Evolutionary conservation across 1,140 invertebrate species (phyloP), one percentile per base, ranked within the genome.

Genomic region (Mesaphorura yosii): DNA sequence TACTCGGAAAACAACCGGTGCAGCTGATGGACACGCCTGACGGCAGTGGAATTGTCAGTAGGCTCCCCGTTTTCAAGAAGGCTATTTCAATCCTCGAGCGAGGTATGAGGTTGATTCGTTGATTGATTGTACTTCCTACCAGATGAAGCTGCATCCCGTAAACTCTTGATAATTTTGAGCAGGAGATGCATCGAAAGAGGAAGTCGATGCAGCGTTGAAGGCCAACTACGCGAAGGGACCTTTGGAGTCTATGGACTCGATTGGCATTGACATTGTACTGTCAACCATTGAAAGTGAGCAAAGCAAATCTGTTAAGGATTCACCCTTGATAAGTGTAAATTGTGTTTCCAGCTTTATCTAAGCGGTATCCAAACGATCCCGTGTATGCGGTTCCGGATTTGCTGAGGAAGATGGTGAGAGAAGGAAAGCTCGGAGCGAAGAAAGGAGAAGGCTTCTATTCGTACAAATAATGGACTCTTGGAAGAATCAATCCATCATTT

Each of bases 381-480:
- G 67, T 85, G 1, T 90, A 86, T 69, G 73, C 78, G 29, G 79
- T 81, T 2, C 76, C 76, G 39, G 70, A 76, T 38, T 60, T 80
- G 6, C 57, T 89, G 5, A 73, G 84, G 51, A 82, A 86, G 66
- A 65, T 90, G 51, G 84, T 92, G 1, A 64, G 70, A 15, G 81
- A 88, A 65, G 85, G 85, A 25, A 89, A 90, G 71, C 68, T 89
- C 0, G 89, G 89, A 7, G 69, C 78, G 2, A 93, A 93, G 68
- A 69, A 79, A 39, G 88, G 88, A 1, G 83, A 91, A 75, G 89
- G 89, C 29, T 89, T 87, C 67, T 91, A 91, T 66, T 81, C 80
- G 59, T 87, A 91, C 68, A 66, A 70, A 34, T 25, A 74, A 74
- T n/a, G n/a, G n/a, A n/a, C n/a, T n/a, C n/a, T n/a, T n/a, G n/a